Conservation (phyloP, 1,140 invertebrate species). For the Listronotus oregonensis region DNA sequence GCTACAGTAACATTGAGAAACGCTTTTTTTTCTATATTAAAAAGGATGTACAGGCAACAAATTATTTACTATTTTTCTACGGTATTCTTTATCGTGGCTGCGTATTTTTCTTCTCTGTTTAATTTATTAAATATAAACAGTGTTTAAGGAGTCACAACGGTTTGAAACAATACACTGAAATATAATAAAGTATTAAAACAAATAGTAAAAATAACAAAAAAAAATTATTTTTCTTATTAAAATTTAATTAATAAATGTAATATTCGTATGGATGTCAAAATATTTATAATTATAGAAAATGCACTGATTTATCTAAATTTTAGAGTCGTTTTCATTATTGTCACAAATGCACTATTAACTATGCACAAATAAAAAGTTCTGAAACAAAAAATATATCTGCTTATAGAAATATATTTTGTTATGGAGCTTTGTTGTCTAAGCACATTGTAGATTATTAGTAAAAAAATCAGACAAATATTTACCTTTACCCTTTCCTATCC, state of each 20-base stretch:
- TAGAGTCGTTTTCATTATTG: conserved; percentile 44
- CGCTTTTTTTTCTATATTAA: too few relatives aligned
- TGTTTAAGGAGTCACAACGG: conserved; percentile 4
- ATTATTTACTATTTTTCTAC: too few relatives aligned
- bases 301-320: conserved; percentile 47
- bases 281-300: conserved; percentile 42
- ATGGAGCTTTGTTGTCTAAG: not conserved
- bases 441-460: conserved; percentile 6
- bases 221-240: conserved; percentile 47
- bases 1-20: too few relatives aligned
- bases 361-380: conserved; percentile 33
- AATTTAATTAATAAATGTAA: conserved; percentile 29
- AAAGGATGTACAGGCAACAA: too few relatives aligned
- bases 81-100: too few relatives aligned
- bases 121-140: not conserved
- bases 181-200: not conserved
- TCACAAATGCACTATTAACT: conserved; percentile 44
- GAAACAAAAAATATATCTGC: conserved; percentile 1
- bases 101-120: too few relatives aligned
- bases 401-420: conserved; percentile 1
- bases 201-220: conserved; percentile 40
- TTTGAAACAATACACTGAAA: not conserved
- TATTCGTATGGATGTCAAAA: conserved; percentile 46
- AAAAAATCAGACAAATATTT: not conserved
- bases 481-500: conserved; percentile 2